Percentiles rank a stretch among this genome's conserved stretches.
phyloP scores from a whole-genome alignment of 2,888 invertebrate species.

The Octodonta nipae region DNA sequence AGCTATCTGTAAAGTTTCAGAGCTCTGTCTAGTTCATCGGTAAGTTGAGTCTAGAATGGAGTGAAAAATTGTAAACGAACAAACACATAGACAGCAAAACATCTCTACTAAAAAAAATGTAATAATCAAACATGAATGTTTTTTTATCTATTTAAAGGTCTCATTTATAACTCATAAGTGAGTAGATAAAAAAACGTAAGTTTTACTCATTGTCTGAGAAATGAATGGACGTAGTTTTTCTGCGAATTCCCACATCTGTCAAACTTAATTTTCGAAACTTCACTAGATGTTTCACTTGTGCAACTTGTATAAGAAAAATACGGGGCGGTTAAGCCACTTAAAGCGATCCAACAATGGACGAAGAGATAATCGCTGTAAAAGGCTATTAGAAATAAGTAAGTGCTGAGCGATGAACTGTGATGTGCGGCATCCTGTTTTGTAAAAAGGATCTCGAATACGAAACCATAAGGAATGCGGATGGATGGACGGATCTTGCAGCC shows the following conservation, averaged over 20 bases:
- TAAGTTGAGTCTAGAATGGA: no score
- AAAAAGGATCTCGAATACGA: background rate
- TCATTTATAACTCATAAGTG: no score
- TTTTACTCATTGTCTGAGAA: background rate
- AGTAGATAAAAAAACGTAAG: background rate
- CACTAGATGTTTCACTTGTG: background rate
- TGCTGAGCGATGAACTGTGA: slow-evolving; percentile 1
- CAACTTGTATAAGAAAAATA: slow-evolving; percentile 1
- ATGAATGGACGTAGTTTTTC: no score
- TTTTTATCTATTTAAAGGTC: background rate
- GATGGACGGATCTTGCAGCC: no score
- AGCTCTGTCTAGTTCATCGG: no score
- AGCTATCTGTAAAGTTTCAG: no score
- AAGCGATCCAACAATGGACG: slow-evolving; percentile 1
- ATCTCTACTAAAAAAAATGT: background rate
- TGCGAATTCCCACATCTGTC: background rate
- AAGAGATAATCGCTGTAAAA: slow-evolving; percentile 1
- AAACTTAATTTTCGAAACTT: background rate
- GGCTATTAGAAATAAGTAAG: slow-evolving; percentile 1
- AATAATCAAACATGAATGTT: background rate
- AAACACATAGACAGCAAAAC: background rate
- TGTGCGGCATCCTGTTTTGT: slow-evolving; percentile 2
- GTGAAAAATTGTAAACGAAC: no score
- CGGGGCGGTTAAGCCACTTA: slow-evolving; percentile 2
- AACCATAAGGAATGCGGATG: background rate